Conservation (phyloP, 2,888 invertebrate genomes). For the Andrena camellia region DNA sequence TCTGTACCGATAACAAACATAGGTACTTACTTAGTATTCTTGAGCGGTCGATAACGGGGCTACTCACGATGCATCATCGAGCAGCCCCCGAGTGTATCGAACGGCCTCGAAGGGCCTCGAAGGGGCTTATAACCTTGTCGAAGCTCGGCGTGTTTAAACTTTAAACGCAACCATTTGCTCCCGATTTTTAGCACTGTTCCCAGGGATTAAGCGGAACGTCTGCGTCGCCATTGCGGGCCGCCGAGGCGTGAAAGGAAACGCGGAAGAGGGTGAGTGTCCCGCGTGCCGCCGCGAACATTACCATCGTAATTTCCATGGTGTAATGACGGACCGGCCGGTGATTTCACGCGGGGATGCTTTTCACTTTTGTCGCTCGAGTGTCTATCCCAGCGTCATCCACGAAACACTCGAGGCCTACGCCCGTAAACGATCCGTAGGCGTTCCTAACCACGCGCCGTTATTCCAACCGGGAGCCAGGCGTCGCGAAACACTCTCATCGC, state of each 20-base stretch:
- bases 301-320: constrained; percentile 48
- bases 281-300: constrained; percentile 29
- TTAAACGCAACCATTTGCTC: neutral
- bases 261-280: constrained; percentile 2
- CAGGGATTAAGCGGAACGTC: neutral
- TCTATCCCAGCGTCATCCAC: constrained; percentile 46
- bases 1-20: too few species aligned
- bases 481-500: neutral
- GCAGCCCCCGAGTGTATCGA: too few species aligned
- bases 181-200: neutral
- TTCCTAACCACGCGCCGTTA: constrained; percentile 38
- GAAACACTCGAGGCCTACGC: constrained; percentile 39
- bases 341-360: constrained; percentile 45
- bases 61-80: too few species aligned
- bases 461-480: constrained; percentile 35
- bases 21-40: too few species aligned
- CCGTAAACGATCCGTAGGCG: constrained; percentile 38
- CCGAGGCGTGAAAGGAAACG: neutral
- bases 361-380: constrained; percentile 50
- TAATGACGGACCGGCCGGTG: constrained; percentile 33
- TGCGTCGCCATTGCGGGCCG: neutral
- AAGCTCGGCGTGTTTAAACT: too few species aligned
- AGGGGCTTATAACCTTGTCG: too few species aligned
- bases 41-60: too few species aligned
- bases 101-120: too few species aligned